phyloP scores from a whole-genome alignment of 2,888 invertebrate species.

The Aphidoletes aphidimyza region DNA sequence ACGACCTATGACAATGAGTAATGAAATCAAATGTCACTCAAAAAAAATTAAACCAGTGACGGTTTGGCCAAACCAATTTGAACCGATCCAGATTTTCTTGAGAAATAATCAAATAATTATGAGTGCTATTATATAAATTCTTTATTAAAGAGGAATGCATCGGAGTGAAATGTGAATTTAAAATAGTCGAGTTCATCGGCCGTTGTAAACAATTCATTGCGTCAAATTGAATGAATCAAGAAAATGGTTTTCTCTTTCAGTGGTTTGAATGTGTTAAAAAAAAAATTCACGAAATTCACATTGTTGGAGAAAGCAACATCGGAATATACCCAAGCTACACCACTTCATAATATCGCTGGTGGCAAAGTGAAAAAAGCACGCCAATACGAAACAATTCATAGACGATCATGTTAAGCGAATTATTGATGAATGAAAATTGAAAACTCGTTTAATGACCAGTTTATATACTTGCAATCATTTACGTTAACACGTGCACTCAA shows the following conservation, averaged over 20 bases:
- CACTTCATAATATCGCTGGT: neutral
- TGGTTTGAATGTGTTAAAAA: no score
- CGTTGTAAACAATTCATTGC: neutral
- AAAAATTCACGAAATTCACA: no score
- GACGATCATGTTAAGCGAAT: neutral
- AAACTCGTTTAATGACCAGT: slow-evolving; percentile 10
- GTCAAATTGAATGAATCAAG: no score
- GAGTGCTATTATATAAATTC: neutral
- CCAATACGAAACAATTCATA: neutral
- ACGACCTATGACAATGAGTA: neutral
- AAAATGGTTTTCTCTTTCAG: no score
- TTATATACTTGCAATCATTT: neutral
- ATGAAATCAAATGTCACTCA: neutral
- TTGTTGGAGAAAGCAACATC: no score
- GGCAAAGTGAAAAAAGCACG: neutral
- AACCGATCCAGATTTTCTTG: no score
- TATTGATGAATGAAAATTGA: slow-evolving; percentile 40
- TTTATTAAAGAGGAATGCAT: neutral
- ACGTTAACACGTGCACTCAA: neutral
- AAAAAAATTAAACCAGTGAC: neutral
- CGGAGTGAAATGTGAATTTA: neutral
- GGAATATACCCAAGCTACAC: no score
- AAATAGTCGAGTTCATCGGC: neutral
- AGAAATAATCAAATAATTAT: neutral
- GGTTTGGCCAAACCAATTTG: no score